These are phyloP conservation scores for Netelia melanura DNA, from an alignment of 2,888 invertebrate species.

Conservation along the genomic window DNA sequence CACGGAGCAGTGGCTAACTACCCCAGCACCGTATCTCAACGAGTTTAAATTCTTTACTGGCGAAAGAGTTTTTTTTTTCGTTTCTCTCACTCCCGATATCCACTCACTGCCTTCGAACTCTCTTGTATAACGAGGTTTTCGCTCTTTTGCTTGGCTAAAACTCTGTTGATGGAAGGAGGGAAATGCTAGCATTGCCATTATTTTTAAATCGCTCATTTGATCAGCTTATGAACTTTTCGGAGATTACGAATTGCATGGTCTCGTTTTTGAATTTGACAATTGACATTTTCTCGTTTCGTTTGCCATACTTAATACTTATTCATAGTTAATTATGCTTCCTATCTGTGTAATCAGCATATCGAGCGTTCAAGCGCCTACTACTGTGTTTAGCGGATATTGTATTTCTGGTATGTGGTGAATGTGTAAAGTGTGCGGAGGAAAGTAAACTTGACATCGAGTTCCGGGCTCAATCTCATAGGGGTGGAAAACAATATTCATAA, in stretches of 20 bases:
- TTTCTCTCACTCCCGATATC: neutral
- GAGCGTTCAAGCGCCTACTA: too few relatives aligned
- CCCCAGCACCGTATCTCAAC: constrained; percentile 38
- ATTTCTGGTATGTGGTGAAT: too few relatives aligned
- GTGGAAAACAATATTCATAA: neutral
- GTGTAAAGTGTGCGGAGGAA: too few relatives aligned
- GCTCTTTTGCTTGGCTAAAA: constrained; percentile 10
- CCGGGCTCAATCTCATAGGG: constrained; percentile 7
- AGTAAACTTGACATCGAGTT: neutral
- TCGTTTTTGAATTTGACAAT: too few relatives aligned
- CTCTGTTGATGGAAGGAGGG: neutral
- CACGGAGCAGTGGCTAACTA: constrained; percentile 19
- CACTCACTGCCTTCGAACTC: constrained; percentile 2
- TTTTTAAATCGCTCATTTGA: neutral
- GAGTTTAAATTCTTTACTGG: constrained; percentile 37
- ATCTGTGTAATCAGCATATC: too few relatives aligned
- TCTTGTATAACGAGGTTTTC: neutral
- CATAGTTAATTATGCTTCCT: too few relatives aligned
- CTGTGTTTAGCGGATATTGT: too few relatives aligned
- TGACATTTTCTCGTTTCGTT: too few relatives aligned
- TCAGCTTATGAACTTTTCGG: neutral
- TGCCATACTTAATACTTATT: too few relatives aligned
- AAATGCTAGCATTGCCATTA: neutral
- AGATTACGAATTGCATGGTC: too few relatives aligned
- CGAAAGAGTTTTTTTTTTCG: constrained; percentile 37